Evolutionary conservation across 2,888 invertebrate genomes (phyloP).

Genomic region (Polydrusus pterygomalis): DNA sequence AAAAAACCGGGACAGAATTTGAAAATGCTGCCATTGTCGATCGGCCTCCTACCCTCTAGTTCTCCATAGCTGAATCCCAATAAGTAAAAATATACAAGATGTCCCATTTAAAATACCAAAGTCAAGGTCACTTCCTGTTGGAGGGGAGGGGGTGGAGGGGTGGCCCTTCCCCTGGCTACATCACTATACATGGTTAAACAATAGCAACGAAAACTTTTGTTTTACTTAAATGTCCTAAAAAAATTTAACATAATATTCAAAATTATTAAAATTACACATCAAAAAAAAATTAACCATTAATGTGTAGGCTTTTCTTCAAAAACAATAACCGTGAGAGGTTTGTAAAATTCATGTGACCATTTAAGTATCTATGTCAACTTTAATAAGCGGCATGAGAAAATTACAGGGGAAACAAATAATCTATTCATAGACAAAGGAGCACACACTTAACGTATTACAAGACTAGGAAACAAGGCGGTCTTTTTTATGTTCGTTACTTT

Average conservation of each 20-base stretch:
- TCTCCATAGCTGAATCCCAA: no score
- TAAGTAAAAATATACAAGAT: no score
- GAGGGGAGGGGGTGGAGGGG: no score
- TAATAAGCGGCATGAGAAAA: slow-evolving; percentile 60
- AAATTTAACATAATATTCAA: not conserved
- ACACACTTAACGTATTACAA: slow-evolving; percentile 37
- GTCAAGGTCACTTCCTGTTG: no score
- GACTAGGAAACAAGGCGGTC: slow-evolving; percentile 33
- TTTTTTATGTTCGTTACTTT: slow-evolving; percentile 43
- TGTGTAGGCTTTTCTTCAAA: slow-evolving; percentile 46
- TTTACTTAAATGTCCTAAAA: no score
- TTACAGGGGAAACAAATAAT: slow-evolving; percentile 52
- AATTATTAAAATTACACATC: slow-evolving; percentile 6
- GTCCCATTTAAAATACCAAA: no score
- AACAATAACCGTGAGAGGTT: slow-evolving; percentile 59
- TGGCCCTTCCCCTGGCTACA: no score
- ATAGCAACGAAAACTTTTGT: no score
- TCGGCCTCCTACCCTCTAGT: no score
- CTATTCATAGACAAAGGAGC: slow-evolving; percentile 55
- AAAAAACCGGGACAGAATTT: no score
- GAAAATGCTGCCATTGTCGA: no score
- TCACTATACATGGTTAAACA: no score
- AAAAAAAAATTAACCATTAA: slow-evolving; percentile 5
- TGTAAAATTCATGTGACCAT: slow-evolving; percentile 59
- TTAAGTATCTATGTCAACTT: slow-evolving; percentile 62